phyloP scores from a whole-genome alignment of 2,888 invertebrate genomes.

The Caenorhabditis wallacei region DNA sequence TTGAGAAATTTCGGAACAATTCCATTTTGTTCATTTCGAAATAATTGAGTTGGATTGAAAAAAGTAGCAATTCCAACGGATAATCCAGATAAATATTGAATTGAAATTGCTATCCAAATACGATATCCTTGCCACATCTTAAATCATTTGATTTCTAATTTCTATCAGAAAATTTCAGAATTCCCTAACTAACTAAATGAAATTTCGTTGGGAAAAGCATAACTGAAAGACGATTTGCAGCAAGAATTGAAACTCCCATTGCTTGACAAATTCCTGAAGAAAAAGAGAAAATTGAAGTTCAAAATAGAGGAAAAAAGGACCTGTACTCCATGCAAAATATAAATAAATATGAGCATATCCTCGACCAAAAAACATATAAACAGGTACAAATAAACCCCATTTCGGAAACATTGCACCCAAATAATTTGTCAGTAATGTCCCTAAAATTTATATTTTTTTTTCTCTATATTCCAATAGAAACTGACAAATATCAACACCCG shows the following conservation, averaged over 20 bases:
- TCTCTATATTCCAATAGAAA: background rate
- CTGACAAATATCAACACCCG: constrained; percentile 59
- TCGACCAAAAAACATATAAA: constrained; percentile 49
- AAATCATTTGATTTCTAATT: constrained; percentile 14
- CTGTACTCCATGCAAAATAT: constrained; percentile 59
- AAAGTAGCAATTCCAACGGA: constrained; percentile 48
- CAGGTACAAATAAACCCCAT: constrained; percentile 48
- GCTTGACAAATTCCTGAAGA: constrained; percentile 51
- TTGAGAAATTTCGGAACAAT: constrained; percentile 55
- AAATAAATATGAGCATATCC: constrained; percentile 49
- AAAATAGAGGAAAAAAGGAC: background rate
- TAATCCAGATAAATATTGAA: constrained; percentile 48
- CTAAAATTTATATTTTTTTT: constrained; percentile 34
- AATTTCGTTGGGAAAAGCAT: constrained; percentile 54
- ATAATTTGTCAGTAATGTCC: constrained; percentile 55
- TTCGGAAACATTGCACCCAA: constrained; percentile 57
- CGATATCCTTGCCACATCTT: constrained; percentile 60
- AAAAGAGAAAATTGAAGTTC: background rate
- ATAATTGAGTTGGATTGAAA: constrained; percentile 54
- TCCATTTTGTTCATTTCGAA: constrained; percentile 51
- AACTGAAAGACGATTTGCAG: constrained; percentile 53
- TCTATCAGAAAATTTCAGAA: too few relatives aligned
- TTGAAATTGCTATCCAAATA: constrained; percentile 49
- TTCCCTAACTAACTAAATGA: constrained; percentile 31
- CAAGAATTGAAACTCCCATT: constrained; percentile 46